These are phyloP conservation scores for Chlorocebus sabaeus DNA, from an alignment of 2,113 vertebrate species.

Conservation along the genomic window DNA sequence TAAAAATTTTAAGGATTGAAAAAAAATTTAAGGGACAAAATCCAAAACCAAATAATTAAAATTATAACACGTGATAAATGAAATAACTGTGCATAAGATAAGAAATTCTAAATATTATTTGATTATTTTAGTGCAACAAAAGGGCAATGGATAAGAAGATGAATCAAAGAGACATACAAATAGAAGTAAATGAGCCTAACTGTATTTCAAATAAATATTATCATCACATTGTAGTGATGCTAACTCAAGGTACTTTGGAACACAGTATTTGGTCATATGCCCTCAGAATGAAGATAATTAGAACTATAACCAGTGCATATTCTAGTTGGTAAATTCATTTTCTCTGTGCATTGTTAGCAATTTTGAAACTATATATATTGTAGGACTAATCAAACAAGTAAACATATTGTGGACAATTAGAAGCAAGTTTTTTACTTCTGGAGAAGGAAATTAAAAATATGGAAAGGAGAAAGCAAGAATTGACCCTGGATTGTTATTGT, in stretches of 20 bases:
- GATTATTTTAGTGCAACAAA: not conserved
- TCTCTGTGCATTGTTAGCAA: not conserved
- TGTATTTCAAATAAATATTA: conserved; percentile 24
- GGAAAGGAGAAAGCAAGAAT: not conserved
- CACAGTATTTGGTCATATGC: not conserved
- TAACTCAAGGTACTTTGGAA: not conserved
- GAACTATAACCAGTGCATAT: not conserved
- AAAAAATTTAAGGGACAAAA: not conserved
- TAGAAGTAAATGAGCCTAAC: not conserved
- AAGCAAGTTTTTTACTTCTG: not conserved
- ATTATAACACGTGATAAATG: not conserved
- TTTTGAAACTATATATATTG: not conserved
- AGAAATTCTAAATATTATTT: not conserved
- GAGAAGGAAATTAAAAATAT: not conserved
- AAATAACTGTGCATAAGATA: not conserved
- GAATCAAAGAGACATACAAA: not conserved
- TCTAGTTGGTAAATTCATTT: not conserved
- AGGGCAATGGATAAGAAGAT: not conserved
- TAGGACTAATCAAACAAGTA: not conserved
- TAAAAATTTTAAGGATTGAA: not conserved
- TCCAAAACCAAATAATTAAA: not conserved
- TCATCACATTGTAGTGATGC: not conserved
- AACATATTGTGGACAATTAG: not conserved
- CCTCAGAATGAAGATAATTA: not conserved
- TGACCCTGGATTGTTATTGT: not conserved